A percentile compares a stretch with the other conserved stretches of the same genome.
phyloP scores from a whole-genome alignment of 1,140 invertebrate species.

The Matsumurasca onukii region DNA sequence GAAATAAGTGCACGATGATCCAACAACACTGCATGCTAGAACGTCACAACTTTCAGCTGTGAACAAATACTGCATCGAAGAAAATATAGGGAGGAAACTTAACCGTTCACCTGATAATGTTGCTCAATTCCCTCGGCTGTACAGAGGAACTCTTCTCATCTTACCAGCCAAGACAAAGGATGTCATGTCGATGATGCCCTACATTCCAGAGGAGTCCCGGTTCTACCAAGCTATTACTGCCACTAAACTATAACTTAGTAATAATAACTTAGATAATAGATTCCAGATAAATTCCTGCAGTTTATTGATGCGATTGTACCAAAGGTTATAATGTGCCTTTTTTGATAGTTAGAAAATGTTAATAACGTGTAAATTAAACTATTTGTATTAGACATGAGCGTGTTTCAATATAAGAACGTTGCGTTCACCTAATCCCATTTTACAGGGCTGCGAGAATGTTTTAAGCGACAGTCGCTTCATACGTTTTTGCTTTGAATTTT shows the following conservation, averaged over 20 bases:
- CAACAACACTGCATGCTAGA: neutral
- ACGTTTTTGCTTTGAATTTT: neutral
- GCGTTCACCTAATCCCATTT: neutral
- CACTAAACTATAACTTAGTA: neutral
- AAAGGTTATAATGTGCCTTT: neutral
- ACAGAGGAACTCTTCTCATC: neutral
- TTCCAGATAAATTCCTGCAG: neutral
- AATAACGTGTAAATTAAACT: neutral
- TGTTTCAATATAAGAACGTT: neutral
- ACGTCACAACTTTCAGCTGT: neutral
- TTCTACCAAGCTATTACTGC: neutral
- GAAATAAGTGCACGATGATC: neutral
- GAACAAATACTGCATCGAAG: neutral
- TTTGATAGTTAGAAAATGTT: neutral
- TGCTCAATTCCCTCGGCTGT: neutral
- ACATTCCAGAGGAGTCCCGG: neutral
- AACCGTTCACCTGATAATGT: neutral
- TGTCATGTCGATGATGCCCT: neutral
- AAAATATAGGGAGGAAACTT: neutral
- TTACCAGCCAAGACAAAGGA: neutral
- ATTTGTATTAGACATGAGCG: neutral
- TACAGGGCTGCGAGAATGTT: neutral
- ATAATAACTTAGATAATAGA: neutral
- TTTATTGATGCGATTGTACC: no score
- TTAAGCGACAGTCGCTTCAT: neutral